Evolutionary conservation across 2,113 vertebrate genomes (phyloP).

Genomic region (Turnix velox): DNA sequence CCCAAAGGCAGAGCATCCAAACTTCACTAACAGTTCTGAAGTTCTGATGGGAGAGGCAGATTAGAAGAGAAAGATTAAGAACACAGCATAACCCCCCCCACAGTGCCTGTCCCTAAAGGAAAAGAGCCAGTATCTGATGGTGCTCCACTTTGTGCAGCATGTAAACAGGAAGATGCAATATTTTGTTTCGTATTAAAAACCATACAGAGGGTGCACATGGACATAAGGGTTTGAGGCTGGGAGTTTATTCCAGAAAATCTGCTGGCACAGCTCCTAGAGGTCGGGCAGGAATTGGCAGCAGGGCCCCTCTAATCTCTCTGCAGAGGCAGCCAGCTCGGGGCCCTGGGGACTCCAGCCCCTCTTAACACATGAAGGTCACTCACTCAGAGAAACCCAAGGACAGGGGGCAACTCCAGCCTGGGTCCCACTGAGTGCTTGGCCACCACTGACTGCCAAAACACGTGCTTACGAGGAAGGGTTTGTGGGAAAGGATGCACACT

Average conservation of each 20-base stretch:
- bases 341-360: not conserved
- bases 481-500: not conserved
- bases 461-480: not conserved
- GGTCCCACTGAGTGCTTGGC: not conserved
- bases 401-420: not conserved
- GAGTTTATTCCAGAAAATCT: not conserved
- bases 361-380: not conserved
- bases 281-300: not conserved
- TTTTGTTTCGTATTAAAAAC: not conserved
- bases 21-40: not conserved
- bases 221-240: not conserved
- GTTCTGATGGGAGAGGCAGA: not conserved
- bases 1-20: not conserved
- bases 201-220: not conserved
- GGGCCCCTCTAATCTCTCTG: not conserved
- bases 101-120: not conserved
- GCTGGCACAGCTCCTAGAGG: not conserved
- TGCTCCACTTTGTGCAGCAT: not conserved
- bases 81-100: not conserved
- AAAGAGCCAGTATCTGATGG: not conserved
- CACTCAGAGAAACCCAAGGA: not conserved
- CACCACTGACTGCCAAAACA: not conserved
- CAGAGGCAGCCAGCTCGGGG: not conserved
- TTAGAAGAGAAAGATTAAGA: not conserved
- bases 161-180: conserved; percentile 3